Base-by-base conservation (phyloP, 2,888 invertebrate genomes). In the Gari tellinella region DNA sequence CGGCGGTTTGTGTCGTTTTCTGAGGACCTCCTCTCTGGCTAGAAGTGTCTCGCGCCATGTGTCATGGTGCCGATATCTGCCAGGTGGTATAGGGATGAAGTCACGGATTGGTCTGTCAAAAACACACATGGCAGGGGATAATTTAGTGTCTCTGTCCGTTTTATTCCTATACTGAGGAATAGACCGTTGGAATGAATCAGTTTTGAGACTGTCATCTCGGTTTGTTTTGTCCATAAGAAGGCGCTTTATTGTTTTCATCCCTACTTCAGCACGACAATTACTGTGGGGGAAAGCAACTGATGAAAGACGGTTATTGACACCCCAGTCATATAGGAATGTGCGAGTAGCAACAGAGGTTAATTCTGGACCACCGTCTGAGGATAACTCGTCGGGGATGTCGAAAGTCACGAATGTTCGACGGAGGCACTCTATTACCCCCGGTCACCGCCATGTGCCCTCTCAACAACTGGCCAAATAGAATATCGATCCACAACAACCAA, bases 331-430 rank as follows among this genome's bases (percentile, higher is more conserved):
- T 8, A 86, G 69, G 55, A 87, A 86, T 14, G 45, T 23, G 12
- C 77, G 40, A 0, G 83, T 84, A 12, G 61, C 40, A 15, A 58
- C 52, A 3, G 83, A 41, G 14, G 73, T 80, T 61, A 83, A n/a
- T n/a, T n/a, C n/a, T n/a, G n/a, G n/a, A n/a, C n/a, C n/a, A n/a
- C n/a, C n/a, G n/a, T n/a, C n/a, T 79, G 61, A 83, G 77, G 17
- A 82, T 79, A 17, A 82, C 82, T 86, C 84, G 60, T 84, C 84
- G 14, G 72, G 61, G 49, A 83, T 83, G 5, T 83, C 80, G 46
- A 63, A 84, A 14, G 83, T 85, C n/a, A 62, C 74, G 38, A 85
- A 85, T 26, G 64, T 68, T 12, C 66, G 62, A 3, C 83, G 68
- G 0, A 85, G 72, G 57, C 80, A 46, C 21, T 8, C 7, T 45